Evolutionary conservation across 2,113 vertebrate species (phyloP), one percentile per base, ranked within the genome.

Genomic region (Camelus dromedarius): DNA sequence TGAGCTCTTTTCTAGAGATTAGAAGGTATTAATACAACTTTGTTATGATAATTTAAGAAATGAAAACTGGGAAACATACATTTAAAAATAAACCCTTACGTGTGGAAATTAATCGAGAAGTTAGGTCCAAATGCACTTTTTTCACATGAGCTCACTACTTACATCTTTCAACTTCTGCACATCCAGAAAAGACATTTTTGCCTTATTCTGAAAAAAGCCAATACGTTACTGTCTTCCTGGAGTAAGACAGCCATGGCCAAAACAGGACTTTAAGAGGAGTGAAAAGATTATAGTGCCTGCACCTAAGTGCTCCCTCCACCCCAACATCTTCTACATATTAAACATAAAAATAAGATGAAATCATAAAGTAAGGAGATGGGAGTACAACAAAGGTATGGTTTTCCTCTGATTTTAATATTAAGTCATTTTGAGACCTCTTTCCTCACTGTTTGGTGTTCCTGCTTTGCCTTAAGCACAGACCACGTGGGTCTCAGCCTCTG

Each of bases 91-190:
- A 96, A 2, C 3, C 28, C 24, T 76, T 93, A 14, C 64, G 1
- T 81, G 2, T 73, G 2, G 22, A n/a, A 85, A 85, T 89, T 89
- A 90, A 77, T 15, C 81, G n/a, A n/a, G n/a, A 64, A 95, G 26
- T 77, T 85, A 88, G 93, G 89, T 32, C 16, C 69, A 94, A 88
- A 48, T 67, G 70, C 42, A 83, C n/a, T 91, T 70, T n/a, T 95
- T 76, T 70, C 38, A 91, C 12, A 91, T 2, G 89, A 86, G 56
- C 32, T 94, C 38, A 91, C 48, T 67, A 13, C 19, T 56, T 56
- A 79, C 20, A 56, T 79, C 76, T 35, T 26, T 79, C 54, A n/a
- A 52, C 73, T 50, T 76, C 15, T 56, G 22, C 35, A 73, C 12
- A 86, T 22, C n/a, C 13, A 50, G 10, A 88, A 87, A 22, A 81